Evolutionary conservation across 1,140 invertebrate species (phyloP).

Genomic region (Odontomachus brunneus): DNA sequence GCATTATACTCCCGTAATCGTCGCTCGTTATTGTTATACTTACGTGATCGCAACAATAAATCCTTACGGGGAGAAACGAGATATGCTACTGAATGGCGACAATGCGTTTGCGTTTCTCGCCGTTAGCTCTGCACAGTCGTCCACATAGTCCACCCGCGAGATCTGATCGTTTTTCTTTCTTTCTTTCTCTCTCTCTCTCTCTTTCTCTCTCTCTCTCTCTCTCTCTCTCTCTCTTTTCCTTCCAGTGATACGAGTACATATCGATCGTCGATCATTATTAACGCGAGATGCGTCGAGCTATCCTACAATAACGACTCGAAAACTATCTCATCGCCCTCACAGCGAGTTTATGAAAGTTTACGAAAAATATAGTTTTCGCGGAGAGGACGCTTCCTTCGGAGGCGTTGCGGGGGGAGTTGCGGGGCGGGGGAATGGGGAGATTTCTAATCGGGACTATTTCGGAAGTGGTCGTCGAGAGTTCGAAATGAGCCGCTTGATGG

Average conservation of each 20-base stretch:
- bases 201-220: too few species aligned
- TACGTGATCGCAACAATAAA: conserved; percentile 25
- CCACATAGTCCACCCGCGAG: conserved; percentile 17
- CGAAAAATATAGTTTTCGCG: conserved; percentile 55
- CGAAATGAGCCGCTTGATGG: conserved; percentile 3
- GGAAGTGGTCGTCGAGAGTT: conserved; percentile 47
- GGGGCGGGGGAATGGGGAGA: too few species aligned
- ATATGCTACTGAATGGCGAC: conserved; percentile 30
- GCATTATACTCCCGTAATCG: conserved; percentile 2
- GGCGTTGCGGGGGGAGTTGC: too few species aligned
- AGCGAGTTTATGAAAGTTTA: conserved; percentile 20
- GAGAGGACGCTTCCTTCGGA: conserved; percentile 5
- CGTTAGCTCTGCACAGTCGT: neutral
- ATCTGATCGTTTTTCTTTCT: conserved; percentile 7
- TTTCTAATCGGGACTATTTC: conserved; percentile 39
- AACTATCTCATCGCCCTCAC: conserved; percentile 16
- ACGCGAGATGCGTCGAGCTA: conserved; percentile 15
- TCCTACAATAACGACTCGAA: conserved; percentile 18
- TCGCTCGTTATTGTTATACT: neutral
- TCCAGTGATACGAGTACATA: neutral
- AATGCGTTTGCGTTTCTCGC: neutral
- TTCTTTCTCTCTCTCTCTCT: too few species aligned
- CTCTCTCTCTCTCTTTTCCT: neutral
- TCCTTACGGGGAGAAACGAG: conserved; percentile 14
- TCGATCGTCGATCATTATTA: conserved; percentile 8